A percentile compares a stretch with the other conserved stretches of the same genome.
Evolutionary conservation across 1,140 invertebrate species (phyloP).

Genomic region (Lucilia cuprina): DNA sequence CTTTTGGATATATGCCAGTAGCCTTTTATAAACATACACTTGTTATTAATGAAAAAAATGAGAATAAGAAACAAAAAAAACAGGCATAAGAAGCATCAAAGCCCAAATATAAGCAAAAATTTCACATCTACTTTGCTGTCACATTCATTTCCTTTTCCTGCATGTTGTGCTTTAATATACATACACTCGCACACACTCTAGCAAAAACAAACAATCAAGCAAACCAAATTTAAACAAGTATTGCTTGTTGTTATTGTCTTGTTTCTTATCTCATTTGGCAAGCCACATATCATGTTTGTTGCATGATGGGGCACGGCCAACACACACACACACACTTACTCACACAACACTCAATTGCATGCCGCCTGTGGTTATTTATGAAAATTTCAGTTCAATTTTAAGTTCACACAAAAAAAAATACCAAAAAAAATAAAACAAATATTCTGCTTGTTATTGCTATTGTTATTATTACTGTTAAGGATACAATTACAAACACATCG

Average conservation of each 20-base stretch:
- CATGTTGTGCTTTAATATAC: background rate
- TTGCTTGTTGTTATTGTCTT: slow-evolving; percentile 32
- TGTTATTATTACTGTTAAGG: slow-evolving; percentile 17
- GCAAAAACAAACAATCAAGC: too few species aligned
- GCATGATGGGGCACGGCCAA: background rate
- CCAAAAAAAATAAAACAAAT: too few species aligned
- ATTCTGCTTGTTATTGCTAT: background rate
- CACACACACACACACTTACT: background rate
- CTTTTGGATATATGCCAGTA: slow-evolving; percentile 32
- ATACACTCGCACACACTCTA: too few species aligned
- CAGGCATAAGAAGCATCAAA: background rate
- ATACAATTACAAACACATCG: slow-evolving; percentile 19
- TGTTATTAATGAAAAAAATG: background rate
- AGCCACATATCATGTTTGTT: slow-evolving; percentile 32
- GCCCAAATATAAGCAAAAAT: background rate
- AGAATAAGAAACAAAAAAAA: slow-evolving; percentile 4
- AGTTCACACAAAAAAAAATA: background rate
- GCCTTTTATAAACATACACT: background rate
- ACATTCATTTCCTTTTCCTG: slow-evolving; percentile 30
- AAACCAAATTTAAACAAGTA: background rate
- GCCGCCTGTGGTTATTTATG: slow-evolving; percentile 34
- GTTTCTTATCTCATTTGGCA: slow-evolving; percentile 35
- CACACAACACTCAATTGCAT: slow-evolving; percentile 9
- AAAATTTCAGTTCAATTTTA: slow-evolving; percentile 19
- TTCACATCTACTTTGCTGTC: slow-evolving; percentile 13